Conservation (phyloP, 2,797 vertebrate genomes). For the Lateolabrax maculatus region DNA sequence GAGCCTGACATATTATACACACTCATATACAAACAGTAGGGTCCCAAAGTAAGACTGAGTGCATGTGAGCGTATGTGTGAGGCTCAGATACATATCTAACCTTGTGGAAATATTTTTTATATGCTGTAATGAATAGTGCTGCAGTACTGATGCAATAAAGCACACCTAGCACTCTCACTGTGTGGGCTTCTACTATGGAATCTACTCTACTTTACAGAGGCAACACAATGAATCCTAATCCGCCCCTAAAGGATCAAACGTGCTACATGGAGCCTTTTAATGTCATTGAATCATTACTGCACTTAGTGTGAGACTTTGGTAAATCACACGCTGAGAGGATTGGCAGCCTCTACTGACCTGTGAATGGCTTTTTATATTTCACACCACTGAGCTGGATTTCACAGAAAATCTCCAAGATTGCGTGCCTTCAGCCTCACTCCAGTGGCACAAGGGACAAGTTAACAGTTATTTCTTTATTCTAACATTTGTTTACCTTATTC, state of each 20-base stretch:
- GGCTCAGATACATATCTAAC: constrained; percentile 3
- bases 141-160: not conserved
- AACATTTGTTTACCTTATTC: not conserved
- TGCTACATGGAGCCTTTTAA: constrained; percentile 7
- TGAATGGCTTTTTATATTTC: constrained; percentile 29
- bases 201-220: not conserved
- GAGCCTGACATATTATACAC: constrained; percentile 32
- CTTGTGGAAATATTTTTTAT: not conserved
- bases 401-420: constrained; percentile 8
- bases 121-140: not conserved
- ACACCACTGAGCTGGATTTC: constrained; percentile 17
- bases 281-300: constrained; percentile 4
- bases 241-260: not conserved
- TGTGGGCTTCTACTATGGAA: not conserved
- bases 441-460: not conserved
- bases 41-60: not conserved
- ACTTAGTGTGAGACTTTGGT: not conserved
- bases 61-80: not conserved
- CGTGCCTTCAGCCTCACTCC: not conserved
- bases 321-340: constrained; percentile 27
- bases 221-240: constrained; percentile 16
- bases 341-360: constrained; percentile 17
- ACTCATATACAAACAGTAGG: constrained; percentile 3
- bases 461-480: not conserved
- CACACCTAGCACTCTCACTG: too few species aligned